A percentile compares a stretch with the other conserved stretches of the same genome.
phyloP scores from a whole-genome alignment of 2,113 vertebrate species.

The Nothobranchius kuhntae region DNA sequence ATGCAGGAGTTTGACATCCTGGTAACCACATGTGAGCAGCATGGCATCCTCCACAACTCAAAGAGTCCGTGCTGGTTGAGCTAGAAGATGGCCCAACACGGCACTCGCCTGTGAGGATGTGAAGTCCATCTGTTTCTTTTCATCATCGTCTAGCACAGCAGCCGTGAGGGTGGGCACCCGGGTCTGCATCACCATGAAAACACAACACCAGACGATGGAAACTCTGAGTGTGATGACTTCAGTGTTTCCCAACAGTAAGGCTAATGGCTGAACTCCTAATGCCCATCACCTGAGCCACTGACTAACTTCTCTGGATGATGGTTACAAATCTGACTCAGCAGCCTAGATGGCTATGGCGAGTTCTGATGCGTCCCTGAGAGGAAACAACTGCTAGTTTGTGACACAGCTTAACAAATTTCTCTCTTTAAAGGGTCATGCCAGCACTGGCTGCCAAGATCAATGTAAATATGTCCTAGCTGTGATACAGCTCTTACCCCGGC shows the following conservation, averaged over 20 bases:
- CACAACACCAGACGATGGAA: constrained; percentile 65
- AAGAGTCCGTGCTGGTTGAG: no score
- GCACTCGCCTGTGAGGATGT: constrained; percentile 8
- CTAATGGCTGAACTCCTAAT: constrained; percentile 40
- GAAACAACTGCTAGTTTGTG: constrained; percentile 51
- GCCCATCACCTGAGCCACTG: constrained; percentile 58
- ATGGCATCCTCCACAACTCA: not conserved
- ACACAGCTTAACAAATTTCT: constrained; percentile 32
- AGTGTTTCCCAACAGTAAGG: constrained; percentile 46
- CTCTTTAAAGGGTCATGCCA: constrained; percentile 14
- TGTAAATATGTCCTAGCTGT: constrained; percentile 1
- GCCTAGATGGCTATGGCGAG: constrained; percentile 29
- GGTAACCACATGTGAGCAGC: constrained; percentile 48
- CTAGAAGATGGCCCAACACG: not conserved
- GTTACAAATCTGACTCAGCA: constrained; percentile 24
- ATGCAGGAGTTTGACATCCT: constrained; percentile 60
- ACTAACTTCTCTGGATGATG: constrained; percentile 46
- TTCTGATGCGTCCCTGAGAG: constrained; percentile 47
- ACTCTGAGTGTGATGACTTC: constrained; percentile 55
- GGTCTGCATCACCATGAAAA: constrained; percentile 36
- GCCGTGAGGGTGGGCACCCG: constrained; percentile 24
- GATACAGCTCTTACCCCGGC: no score
- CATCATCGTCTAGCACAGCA: constrained; percentile 14
- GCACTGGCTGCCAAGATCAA: constrained; percentile 23
- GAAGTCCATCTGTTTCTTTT: constrained; percentile 19